Base-by-base conservation (phyloP, 2,888 invertebrate species). In the Chloroclystis v-ata region DNA sequence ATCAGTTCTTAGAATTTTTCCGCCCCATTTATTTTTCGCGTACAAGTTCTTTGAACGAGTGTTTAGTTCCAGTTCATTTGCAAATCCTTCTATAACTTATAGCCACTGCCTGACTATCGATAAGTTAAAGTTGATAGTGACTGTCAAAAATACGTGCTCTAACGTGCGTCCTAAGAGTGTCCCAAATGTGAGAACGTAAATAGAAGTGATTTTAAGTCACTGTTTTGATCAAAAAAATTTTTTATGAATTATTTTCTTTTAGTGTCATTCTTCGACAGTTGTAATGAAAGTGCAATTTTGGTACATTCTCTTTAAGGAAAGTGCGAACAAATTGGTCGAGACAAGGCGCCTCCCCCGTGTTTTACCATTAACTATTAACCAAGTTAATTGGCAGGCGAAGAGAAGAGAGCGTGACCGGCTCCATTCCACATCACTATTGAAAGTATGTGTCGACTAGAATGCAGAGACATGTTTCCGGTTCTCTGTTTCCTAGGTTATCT, bases 361-460 rank as follows among this genome's bases (percentile, higher is more conserved):
- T 35, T 45, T 49, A 44, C 41, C 43, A 52, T 52, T 53, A 57
- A 61, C 62, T 66, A 76, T 76, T 75, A 74, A 65, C 50, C 64
- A 62, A 65, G 65, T 62, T 78, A 78, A 78, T 78, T 75, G 75
- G 59, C 57, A 55, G 61, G 61, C 53, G 55, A 58, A 54, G 73
- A 63, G 75, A 67, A 79, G 79, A 79, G 75, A 78, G 78, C 78
- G 77, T 77, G 69, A 75, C 78, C 47, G 55, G 38, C 49, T 49
- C 46, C 49, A 48, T 49, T 53, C 54, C 49, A 46, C 52, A 47
- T 43, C 49, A 50, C 51, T 43, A 56, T 58, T 47, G 65, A 67
- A 67, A 65, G 61, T 66, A 35, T 35, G 35, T 16, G 16, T 6
- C 1, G 10, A 20, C 11, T 20, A 20, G 20, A 20, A 20, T 11